Evolutionary conservation across 1,140 invertebrate genomes (phyloP), one percentile per base, ranked within the genome.

Genomic region (Nixonia krombeini): DNA sequence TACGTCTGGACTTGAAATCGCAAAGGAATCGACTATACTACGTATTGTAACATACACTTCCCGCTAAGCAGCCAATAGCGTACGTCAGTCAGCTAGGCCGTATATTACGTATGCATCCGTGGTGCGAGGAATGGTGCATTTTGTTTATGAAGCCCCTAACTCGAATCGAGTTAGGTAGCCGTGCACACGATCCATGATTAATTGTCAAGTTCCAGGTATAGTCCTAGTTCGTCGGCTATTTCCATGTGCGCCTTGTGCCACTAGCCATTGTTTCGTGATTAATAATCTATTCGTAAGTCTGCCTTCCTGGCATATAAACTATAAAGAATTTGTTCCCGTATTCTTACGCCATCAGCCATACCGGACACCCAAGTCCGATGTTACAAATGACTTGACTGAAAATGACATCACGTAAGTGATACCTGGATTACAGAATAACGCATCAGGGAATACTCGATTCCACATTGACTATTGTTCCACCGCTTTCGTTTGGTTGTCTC

Each of bases 181-280:
- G 41, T 35, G 18, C 41, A 44, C 26, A 57, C 41, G 53, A 38
- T 55, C 38, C 29, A 41, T 82, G 79, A 82, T 82, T 75, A 78
- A 82, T 82, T 71, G 79, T 49, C 75, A 69, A 66, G 51, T 82
- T 81, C 78, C 73, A 69, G 72, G 79, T 79, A 70, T 50, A 77
- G 63, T 68, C 53, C 42, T 57, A 42, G 56, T 49, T 62, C 70
- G 64, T 64, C 47, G 62, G 70, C 71, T 49, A 71, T 46, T 65
- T 56, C 45, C 38, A 64, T 64, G 62, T 65, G 58, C 47, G 50
- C 29, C 50, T 59, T 51, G 63, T 69, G 55, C 55, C 51, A 53
- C 18, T 18, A 25, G 37, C 68, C 52, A 80, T 81, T 79, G 76
- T 82, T 73, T 61, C 50, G 70, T 81, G 77, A 80, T 78, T 81